Conservation (phyloP, 2,797 vertebrate species). For the Sternarchorhynchus goeldii region DNA sequence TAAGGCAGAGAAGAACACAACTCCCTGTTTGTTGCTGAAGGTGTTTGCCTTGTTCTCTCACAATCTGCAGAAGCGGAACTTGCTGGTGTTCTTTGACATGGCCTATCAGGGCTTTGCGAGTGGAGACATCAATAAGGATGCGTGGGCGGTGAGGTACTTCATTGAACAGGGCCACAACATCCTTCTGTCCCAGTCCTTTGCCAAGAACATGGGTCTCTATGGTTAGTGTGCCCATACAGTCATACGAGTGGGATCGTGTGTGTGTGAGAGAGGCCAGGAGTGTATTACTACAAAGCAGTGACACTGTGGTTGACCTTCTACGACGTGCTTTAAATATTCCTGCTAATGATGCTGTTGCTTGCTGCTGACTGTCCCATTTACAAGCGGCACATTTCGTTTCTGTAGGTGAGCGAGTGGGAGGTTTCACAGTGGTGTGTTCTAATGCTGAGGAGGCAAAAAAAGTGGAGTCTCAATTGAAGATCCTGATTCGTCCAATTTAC, state of each 20-base stretch:
- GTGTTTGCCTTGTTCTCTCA: no score
- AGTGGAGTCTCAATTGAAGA: constrained; percentile 97
- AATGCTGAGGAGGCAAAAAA: constrained; percentile 91
- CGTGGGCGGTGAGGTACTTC: constrained; percentile 96
- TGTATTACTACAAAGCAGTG: no score
- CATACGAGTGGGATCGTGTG: no score
- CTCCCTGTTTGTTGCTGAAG: no score
- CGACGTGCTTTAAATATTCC: no score
- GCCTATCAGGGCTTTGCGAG: constrained; percentile 99
- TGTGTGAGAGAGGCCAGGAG: no score
- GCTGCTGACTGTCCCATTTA: no score
- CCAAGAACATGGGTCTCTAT: constrained; percentile 98
- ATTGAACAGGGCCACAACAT: constrained; percentile 92
- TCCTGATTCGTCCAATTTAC: constrained; percentile 96
- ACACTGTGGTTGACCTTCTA: no score
- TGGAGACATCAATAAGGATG: constrained; percentile 88
- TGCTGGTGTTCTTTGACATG: constrained; percentile 98
- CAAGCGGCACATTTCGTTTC: background rate
- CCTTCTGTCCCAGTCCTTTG: constrained; percentile 91
- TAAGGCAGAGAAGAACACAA: background rate
- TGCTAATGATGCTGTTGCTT: no score
- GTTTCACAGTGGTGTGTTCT: constrained; percentile 89
- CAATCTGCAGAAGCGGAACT: constrained; percentile 84
- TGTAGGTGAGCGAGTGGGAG: constrained; percentile 93
- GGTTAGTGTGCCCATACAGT: constrained; percentile 89